These are phyloP conservation scores for Pempheris klunzingeri DNA, from an alignment of 2,797 vertebrate species.

Conservation along the genomic window DNA sequence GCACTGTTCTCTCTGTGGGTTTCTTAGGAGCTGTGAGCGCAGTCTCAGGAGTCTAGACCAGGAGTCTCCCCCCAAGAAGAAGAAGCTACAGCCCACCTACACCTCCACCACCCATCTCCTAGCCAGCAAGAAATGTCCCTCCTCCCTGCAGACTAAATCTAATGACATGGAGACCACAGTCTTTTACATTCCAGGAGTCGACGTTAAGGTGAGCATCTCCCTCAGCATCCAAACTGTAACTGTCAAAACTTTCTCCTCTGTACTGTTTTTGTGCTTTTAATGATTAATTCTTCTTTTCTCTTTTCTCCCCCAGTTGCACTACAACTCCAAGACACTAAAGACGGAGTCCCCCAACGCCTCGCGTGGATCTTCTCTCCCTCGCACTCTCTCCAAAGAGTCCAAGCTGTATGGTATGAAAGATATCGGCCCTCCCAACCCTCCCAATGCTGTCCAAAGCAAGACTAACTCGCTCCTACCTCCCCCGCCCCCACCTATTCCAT, in stretches of 20 bases:
- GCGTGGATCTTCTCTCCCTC: conserved; percentile 95
- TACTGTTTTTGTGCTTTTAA: neutral
- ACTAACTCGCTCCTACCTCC: conserved; percentile 96
- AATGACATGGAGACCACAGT: conserved; percentile 97
- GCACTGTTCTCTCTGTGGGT: conserved; percentile 18
- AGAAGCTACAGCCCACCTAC: conserved; percentile 95
- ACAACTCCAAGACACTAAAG: conserved; percentile 98
- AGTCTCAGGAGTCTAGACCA: conserved; percentile 96
- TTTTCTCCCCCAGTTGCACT: conserved; percentile 89
- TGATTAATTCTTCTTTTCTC: neutral
- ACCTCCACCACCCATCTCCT: conserved; percentile 93
- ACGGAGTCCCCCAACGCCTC: conserved; percentile 96
- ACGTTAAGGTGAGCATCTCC: conserved; percentile 91
- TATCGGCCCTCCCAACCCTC: conserved; percentile 84
- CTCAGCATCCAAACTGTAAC: neutral
- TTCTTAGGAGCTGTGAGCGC: conserved; percentile 92
- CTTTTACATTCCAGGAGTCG: conserved; percentile 99
- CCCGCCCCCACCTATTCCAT: conserved; percentile 95
- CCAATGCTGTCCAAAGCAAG: conserved; percentile 92
- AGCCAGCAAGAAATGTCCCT: conserved; percentile 95
- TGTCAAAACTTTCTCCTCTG: neutral
- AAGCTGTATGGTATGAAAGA: conserved; percentile 99
- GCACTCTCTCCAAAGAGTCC: conserved; percentile 98
- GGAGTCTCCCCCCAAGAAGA: conserved; percentile 98
- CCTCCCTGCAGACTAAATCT: conserved; percentile 94